These are phyloP conservation scores for Poecilia latipinna DNA, from an alignment of 2,113 vertebrate species.

Conservation along the genomic window DNA sequence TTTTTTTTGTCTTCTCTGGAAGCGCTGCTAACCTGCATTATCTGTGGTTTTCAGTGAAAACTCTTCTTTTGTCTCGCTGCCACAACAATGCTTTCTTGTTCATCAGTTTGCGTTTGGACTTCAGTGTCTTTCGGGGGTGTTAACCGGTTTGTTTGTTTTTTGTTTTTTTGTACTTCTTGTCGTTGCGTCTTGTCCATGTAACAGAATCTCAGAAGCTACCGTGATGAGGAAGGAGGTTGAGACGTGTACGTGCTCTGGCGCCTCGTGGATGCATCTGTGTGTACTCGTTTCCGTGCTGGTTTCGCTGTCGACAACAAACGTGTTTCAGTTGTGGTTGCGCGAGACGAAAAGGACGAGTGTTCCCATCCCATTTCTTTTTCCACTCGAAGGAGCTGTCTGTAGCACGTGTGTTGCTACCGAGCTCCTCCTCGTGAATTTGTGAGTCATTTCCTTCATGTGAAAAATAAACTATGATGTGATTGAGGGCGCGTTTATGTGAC, in stretches of 20 bases:
- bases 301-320: conserved; percentile 10
- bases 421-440: conserved; percentile 22
- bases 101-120: neutral
- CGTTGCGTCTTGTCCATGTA: neutral
- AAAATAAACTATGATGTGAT: conserved; percentile 42
- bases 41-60: conserved; percentile 6
- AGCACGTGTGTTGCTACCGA: neutral
- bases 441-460: conserved; percentile 36
- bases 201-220: neutral
- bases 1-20: neutral
- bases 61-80: neutral
- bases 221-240: conserved; percentile 18
- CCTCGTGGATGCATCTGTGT: neutral
- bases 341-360: neutral
- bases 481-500: conserved; percentile 9
- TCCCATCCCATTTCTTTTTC: conserved; percentile 11
- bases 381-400: conserved; percentile 1
- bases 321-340: conserved; percentile 5
- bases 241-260: neutral
- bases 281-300: conserved; percentile 16
- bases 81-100: neutral
- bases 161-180: neutral
- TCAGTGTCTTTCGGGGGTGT: neutral
- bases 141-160: neutral
- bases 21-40: conserved; percentile 12